Conservation (phyloP, 2,113 vertebrate species). For the Amazona guildingii region DNA sequence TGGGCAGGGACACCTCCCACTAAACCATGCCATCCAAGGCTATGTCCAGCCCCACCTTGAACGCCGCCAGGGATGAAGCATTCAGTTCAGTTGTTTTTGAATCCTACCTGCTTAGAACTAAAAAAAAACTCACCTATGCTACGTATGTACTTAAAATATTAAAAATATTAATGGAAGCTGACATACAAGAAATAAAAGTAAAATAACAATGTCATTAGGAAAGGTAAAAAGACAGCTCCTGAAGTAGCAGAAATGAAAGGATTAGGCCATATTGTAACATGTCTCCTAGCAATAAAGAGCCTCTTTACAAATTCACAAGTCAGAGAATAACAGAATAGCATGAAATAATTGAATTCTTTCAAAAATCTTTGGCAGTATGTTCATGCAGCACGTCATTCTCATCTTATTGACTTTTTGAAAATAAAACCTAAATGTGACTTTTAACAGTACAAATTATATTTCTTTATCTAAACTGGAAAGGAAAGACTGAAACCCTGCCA, state of each 20-base stretch:
- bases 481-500: not conserved
- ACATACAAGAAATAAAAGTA: not conserved
- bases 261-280: not conserved
- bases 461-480: not conserved
- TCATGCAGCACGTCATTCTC: not conserved
- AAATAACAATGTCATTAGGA: not conserved
- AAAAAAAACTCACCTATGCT: not conserved
- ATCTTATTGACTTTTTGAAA: not conserved
- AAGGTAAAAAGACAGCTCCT: not conserved
- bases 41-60: too few species aligned
- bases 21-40: too few species aligned
- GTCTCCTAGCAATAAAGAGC: not conserved
- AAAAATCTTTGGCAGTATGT: not conserved
- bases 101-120: not conserved
- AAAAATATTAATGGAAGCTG: not conserved
- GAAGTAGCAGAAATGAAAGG: not conserved
- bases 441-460: not conserved
- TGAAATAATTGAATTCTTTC: not conserved
- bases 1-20: too few species aligned
- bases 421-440: not conserved
- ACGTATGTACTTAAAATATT: not conserved
- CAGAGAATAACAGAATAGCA: not conserved
- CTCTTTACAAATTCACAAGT: not conserved
- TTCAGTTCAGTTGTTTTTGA: not conserved
- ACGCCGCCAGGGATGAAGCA: too few species aligned